Conservation (phyloP, 1,140 invertebrate genomes). For the Eupristina koningsbergeri region DNA sequence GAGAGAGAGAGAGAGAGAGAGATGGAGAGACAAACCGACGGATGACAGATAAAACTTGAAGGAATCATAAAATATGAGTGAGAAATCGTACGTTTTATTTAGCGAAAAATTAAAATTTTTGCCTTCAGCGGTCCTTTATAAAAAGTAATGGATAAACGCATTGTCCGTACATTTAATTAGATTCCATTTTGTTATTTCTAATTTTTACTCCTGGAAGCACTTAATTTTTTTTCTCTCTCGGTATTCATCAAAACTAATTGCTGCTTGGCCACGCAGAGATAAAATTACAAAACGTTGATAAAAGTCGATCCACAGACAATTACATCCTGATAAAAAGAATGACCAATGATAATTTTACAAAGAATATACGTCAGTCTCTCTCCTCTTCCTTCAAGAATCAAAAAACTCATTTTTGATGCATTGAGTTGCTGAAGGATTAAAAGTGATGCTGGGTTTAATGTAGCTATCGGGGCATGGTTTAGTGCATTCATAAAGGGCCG, state of each 20-base stretch:
- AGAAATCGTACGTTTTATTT: conserved; percentile 16
- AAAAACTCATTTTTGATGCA: background rate
- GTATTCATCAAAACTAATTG: too few species aligned
- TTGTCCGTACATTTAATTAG: too few species aligned
- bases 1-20: conserved; percentile 12
- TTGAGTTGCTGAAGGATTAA: background rate
- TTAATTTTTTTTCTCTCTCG: too few species aligned
- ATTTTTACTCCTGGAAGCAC: too few species aligned
- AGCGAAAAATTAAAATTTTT: conserved; percentile 12
- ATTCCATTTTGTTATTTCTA: too few species aligned
- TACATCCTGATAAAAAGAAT: too few species aligned
- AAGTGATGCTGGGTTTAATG: conserved; percentile 11
- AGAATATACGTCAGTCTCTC: too few species aligned
- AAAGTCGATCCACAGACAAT: background rate
- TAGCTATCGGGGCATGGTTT: conserved; percentile 38
- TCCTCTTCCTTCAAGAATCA: background rate
- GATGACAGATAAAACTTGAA: conserved; percentile 32
- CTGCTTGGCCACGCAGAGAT: background rate
- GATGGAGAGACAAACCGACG: background rate
- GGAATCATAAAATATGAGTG: conserved; percentile 25
- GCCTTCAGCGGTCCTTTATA: too few species aligned
- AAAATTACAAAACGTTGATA: background rate
- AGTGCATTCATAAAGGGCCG: conserved; percentile 55
- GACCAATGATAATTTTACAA: too few species aligned
- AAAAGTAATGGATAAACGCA: too few species aligned